A percentile compares a stretch with the other conserved stretches of the same genome.
These are phyloP conservation scores for Rhagoletis zephyria DNA, from an alignment of 1,140 invertebrate genomes.

Conservation along the genomic window DNA sequence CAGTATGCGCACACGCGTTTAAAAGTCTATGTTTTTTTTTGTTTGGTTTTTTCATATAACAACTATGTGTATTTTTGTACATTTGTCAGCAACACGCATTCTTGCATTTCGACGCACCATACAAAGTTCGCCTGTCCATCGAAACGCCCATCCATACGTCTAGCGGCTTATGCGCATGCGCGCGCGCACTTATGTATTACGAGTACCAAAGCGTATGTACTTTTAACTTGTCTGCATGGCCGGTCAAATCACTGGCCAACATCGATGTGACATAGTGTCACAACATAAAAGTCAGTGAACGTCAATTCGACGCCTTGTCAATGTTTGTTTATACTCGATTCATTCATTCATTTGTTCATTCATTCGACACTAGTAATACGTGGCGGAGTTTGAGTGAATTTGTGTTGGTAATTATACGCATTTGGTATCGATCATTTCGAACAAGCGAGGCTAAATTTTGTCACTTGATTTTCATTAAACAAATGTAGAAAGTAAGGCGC, in stretches of 20 bases:
- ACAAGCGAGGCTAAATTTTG: too few species aligned
- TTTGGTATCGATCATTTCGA: too few species aligned
- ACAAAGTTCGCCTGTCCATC: conserved; percentile 29
- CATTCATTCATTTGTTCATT: neutral
- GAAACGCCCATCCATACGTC: conserved; percentile 6
- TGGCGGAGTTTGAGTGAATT: neutral
- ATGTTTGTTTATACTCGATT: conserved; percentile 28
- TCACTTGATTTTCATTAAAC: too few species aligned
- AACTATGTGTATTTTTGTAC: neutral
- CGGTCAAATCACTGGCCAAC: neutral
- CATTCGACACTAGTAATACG: neutral
- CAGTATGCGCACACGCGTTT: neutral
- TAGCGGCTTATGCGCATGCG: neutral
- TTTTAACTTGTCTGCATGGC: neutral
- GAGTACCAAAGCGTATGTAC: neutral
- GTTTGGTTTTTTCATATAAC: neutral
- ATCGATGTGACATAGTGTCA: neutral
- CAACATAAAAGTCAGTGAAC: conserved; percentile 5
- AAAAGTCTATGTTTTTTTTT: neutral
- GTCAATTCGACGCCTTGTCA: conserved; percentile 28
- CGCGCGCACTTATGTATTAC: neutral
- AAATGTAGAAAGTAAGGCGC: too few species aligned
- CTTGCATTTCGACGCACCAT: conserved; percentile 2
- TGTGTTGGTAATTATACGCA: neutral
- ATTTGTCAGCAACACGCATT: conserved; percentile 36